Evolutionary conservation across 2,113 vertebrate species (phyloP), one percentile per base, ranked within the genome.

Genomic region (Gambusia affinis): DNA sequence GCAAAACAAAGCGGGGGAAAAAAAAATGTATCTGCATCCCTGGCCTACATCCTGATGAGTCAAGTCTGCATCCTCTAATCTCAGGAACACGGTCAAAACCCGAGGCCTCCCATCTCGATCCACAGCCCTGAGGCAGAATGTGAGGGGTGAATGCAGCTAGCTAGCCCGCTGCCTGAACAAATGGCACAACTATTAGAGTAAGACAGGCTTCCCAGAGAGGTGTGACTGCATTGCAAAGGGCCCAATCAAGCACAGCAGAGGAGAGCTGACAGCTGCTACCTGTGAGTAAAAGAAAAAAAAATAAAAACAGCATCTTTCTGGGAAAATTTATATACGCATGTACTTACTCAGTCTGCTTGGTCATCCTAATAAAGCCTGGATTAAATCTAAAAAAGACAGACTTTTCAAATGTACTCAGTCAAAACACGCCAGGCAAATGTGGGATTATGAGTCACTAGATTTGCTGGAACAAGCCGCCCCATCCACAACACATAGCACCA

Each of bases 181-280:
- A 93, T 89, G 89, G 88, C 88, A 92, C 42, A 0, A 72, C 81
- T 77, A 90, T 91, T 89, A 91, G 70, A 71, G 83, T 78, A 78
- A 81, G 78, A 88, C 73, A 81, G 80, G 79, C 85, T 88, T 92
- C 87, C 82, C 83, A 80, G 74, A 88, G 81, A 90, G 86, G 82
- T 87, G 85, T 92, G 90, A 85, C 85, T 80, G 79, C 71, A 81
- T 78, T 87, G 88, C 88, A 91, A 92, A 88, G 87, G 80, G 82
- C 81, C 86, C 84, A 90, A 93, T 91, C 88, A 88, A 84, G 73
- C 71, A 68, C 75, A 81, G 81, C 85, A 83, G 80, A 91, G 82
- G 86, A 90, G 88, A 84, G 86, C 87, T 85, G 91, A 90, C 87
- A 89, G 79, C 85, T 79, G 88, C 85, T 89, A 93, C 89, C 89